Conservation (phyloP, 2,888 invertebrate genomes). For the Tinea pellionella region DNA sequence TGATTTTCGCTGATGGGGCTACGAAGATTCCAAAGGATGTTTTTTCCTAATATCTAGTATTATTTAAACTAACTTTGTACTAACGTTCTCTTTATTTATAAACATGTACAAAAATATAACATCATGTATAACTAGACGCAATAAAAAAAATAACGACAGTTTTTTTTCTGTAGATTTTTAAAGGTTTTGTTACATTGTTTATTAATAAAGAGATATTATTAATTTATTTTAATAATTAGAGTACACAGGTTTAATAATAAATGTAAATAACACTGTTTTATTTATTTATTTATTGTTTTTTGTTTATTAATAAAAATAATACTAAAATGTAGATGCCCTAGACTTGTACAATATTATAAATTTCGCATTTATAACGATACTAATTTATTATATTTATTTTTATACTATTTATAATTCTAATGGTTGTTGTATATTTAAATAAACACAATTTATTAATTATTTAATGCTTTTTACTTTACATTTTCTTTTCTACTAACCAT, state of each 20-base stretch:
- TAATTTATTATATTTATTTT: conserved; percentile 10
- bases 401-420: background rate
- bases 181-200: background rate
- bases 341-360: conserved; percentile 45
- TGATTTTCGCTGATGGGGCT: conserved; percentile 21
- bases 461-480: no score
- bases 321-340: conserved; percentile 17
- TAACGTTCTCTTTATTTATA: conserved; percentile 3
- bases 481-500: background rate
- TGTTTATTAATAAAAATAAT: conserved; percentile 32
- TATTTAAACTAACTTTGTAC: background rate
- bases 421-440: conserved; percentile 8
- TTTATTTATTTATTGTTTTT: conserved; percentile 33
- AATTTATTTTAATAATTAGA: conserved; percentile 24
- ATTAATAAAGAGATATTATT: conserved; percentile 14
- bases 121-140: background rate
- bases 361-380: conserved; percentile 51
- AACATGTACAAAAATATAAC: background rate
- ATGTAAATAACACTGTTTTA: conserved; percentile 52
- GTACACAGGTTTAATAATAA: conserved; percentile 21
- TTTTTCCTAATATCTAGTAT: background rate
- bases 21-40: conserved; percentile 15
- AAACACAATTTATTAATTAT: background rate
- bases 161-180: background rate
- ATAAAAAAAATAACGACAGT: background rate